Conservation (phyloP, 1,140 invertebrate species). For the Camponotus floridanus region DNA sequence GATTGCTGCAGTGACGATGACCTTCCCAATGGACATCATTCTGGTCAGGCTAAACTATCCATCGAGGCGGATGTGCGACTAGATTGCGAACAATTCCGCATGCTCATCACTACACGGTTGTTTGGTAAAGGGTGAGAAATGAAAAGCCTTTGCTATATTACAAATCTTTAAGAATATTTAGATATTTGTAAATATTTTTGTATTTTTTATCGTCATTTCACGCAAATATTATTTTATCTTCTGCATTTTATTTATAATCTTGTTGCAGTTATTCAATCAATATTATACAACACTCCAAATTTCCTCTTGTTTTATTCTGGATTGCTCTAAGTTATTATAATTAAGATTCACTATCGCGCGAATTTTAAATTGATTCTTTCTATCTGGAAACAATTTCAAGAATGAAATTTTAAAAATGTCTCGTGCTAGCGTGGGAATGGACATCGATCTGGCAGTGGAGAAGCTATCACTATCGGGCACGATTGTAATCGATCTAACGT, state of each 20-base stretch:
- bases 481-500: conserved; percentile 84
- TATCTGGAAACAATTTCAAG: neutral
- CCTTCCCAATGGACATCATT: conserved; percentile 36
- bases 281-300: too few relatives aligned
- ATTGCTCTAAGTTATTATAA: neutral
- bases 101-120: conserved; percentile 86
- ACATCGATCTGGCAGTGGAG: conserved; percentile 86
- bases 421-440: conserved; percentile 83
- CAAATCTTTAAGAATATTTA: neutral
- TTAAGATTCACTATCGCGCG: too few relatives aligned
- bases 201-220: neutral
- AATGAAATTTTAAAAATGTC: neutral
- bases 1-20: conserved; percentile 81
- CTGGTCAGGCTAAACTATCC: conserved; percentile 82
- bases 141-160: neutral
- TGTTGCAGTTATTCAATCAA: too few relatives aligned
- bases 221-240: conserved; percentile 8
- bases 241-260: neutral
- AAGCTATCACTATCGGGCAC: conserved; percentile 86
- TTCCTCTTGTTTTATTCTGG: too few relatives aligned
- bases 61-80: conserved; percentile 86
- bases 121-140: conserved; percentile 85
- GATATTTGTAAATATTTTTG: neutral
- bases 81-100: conserved; percentile 86
- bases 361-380: neutral